Percentiles rank a stretch among this genome's conserved stretches.
Conservation (phyloP, 2,113 vertebrate species). For the Eolophus roseicapilla region DNA sequence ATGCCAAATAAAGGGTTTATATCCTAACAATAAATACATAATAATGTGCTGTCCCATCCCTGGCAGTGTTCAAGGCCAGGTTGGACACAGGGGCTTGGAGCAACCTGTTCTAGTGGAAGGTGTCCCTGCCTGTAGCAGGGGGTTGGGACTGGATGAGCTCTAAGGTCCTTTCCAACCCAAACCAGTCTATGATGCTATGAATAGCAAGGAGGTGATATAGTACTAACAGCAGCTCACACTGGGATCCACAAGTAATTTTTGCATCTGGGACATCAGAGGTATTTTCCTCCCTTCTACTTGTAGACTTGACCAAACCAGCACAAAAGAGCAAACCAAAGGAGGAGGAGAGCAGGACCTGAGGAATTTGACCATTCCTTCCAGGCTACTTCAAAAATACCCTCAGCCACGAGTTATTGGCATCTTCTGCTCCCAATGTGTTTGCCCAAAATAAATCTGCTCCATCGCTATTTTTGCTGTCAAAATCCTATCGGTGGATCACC, state of each 20-base stretch:
- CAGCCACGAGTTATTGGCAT: not conserved
- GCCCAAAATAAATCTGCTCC: not conserved
- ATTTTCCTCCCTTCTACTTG: not conserved
- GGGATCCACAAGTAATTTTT: not conserved
- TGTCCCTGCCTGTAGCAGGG: rapidly evolving
- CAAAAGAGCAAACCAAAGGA: not conserved
- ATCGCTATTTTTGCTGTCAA: not conserved
- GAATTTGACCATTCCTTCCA: not conserved
- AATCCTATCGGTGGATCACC: not conserved
- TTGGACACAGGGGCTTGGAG: not conserved
- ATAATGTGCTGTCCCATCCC: not conserved
- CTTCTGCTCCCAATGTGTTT: not conserved
- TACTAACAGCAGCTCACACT: not conserved
- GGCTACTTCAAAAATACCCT: not conserved
- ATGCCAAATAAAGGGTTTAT: not conserved
- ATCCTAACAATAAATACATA: not conserved
- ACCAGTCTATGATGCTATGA: not conserved
- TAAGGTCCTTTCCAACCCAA: not conserved
- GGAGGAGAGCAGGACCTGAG: not conserved
- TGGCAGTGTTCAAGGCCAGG: not conserved
- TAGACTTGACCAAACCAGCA: not conserved
- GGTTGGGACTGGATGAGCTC: not conserved
- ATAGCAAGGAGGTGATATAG: not conserved
- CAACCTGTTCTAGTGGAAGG: not conserved
- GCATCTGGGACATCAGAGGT: not conserved